Evolutionary conservation across 2,113 vertebrate genomes (phyloP), one percentile per base, ranked within the genome.

Genomic region (Gorilla gorilla): DNA sequence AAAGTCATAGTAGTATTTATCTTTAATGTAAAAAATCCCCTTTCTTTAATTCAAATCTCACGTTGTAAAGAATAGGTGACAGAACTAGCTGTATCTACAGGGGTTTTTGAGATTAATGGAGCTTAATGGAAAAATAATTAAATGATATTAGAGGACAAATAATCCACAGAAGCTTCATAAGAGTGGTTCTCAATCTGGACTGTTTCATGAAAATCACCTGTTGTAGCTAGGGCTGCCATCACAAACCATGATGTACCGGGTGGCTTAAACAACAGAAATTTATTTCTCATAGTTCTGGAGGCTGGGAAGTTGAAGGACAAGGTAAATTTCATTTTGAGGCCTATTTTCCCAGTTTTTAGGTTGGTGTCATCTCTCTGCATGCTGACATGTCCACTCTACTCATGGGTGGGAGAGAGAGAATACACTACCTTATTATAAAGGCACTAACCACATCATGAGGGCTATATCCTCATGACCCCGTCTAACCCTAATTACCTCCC

Each of bases 11-110:
- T 57, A 25, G 1, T 79, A 35, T 48, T 64, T 75, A 23, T n/a
- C 13, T 78, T 70, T 73, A 55, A 79, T 72, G 16, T 66, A 32
- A 23, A 89, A n/a, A 50, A 22, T 0, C 40, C 11, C 64, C 48
- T 73, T 57, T 50, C 93, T 96, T 98, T 86, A 90, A 68, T 93
- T 80, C 84, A 93, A 30, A 79, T 70, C 32, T 73, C 35, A 5
- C 5, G 5, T 30, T 94, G 22, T 61, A 78, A 94, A 73, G 22
- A 94, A 61, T 12, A 82, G 18, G 18, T 68, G 48, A 3, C 8
- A 61, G 80, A 70, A 93, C 14, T 59, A 64, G n/a, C 93, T 93
- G 43, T 48, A 64, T 16, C 76, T 59, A 45, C 22, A 84, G 27
- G 55, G 72, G 2, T 32, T 83, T 93, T 18, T 59, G 38, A n/a